Percentiles rank a stretch among this genome's conserved stretches.
These are phyloP conservation scores for Artibeus jamaicensis DNA, from an alignment of 2,797 vertebrate species.

Conservation along the genomic window DNA sequence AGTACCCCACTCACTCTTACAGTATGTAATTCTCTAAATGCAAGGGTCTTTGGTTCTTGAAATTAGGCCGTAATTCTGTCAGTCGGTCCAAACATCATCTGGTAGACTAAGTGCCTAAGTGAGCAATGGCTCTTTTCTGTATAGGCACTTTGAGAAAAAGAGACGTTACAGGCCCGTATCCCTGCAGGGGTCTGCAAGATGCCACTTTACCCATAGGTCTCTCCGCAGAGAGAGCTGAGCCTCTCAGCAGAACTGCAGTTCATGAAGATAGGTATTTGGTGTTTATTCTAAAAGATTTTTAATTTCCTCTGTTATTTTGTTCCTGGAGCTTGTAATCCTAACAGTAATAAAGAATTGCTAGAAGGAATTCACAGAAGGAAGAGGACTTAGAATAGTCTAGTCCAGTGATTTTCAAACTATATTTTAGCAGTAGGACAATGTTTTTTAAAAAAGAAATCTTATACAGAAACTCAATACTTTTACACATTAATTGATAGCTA, in stretches of 20 bases:
- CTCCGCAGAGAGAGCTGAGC: background rate
- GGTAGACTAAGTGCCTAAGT: background rate
- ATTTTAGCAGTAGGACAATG: background rate
- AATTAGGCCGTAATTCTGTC: background rate
- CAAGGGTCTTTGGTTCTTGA: background rate
- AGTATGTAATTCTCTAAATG: background rate
- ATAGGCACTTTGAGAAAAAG: background rate
- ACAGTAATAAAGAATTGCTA: background rate
- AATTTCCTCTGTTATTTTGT: background rate
- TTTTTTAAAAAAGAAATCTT: slow-evolving; percentile 36
- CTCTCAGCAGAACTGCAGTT: background rate
- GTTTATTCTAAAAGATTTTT: background rate
- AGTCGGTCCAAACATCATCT: background rate
- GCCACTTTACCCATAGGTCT: background rate
- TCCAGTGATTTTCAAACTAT: background rate
- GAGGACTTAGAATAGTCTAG: background rate
- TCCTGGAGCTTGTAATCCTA: background rate
- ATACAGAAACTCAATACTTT: background rate
- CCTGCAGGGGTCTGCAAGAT: background rate
- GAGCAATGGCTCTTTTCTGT: background rate
- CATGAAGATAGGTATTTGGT: background rate
- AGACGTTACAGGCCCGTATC: background rate
- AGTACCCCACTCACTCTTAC: background rate
- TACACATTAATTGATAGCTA: background rate
- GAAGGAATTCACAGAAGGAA: background rate